Conservation (phyloP, 2,888 invertebrate species). For the Nemoura dubitans region DNA sequence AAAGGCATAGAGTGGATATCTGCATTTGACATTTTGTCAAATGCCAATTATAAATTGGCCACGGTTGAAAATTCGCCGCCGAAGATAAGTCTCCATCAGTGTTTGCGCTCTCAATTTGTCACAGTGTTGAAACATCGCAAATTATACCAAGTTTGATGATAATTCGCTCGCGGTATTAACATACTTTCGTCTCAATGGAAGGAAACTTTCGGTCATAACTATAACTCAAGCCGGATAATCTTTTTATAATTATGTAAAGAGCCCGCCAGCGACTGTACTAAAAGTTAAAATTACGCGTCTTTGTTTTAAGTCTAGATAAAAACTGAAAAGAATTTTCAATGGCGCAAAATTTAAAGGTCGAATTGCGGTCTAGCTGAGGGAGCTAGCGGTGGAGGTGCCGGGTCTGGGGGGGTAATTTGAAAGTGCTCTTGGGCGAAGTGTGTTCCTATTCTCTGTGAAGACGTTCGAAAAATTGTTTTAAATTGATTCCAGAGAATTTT, state of each 20-base stretch:
- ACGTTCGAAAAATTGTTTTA: too few species aligned
- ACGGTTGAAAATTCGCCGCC: neutral
- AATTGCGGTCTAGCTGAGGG: neutral
- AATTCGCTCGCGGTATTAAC: constrained; percentile 20
- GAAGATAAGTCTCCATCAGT: neutral
- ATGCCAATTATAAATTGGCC: neutral
- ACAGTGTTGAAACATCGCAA: neutral
- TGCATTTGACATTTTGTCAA: constrained; percentile 7
- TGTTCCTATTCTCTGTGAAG: too few species aligned
- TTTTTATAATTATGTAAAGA: constrained; percentile 20
- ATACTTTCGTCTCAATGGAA: neutral
- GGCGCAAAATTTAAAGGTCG: neutral
- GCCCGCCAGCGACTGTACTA: neutral
- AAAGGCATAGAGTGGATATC: neutral
- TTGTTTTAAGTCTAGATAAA: constrained; percentile 8
- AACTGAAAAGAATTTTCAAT: neutral
- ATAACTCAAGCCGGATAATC: neutral
- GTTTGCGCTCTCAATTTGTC: neutral
- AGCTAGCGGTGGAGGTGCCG: too few species aligned
- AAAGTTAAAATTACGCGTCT: neutral
- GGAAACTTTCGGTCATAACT: constrained; percentile 14
- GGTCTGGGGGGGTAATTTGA: too few species aligned
- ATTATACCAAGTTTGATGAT: constrained; percentile 2
- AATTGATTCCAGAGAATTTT: too few species aligned
- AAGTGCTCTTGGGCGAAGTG: too few species aligned